Evolutionary conservation across 2,888 invertebrate species (phyloP), one percentile per base, ranked within the genome.

Genomic region (Agrotis puta): DNA sequence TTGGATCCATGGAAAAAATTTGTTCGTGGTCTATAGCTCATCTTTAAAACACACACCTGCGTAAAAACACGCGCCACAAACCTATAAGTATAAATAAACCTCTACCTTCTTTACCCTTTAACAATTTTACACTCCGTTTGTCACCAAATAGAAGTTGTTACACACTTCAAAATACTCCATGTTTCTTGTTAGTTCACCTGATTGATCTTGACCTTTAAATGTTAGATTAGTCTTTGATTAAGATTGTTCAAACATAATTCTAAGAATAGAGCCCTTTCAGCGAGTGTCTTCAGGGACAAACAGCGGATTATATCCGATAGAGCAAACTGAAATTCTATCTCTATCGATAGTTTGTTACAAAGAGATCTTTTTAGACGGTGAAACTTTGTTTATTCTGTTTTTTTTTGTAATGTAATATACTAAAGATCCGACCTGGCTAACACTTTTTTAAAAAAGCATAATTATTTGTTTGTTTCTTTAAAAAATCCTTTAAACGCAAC

Each of bases 131-230:
- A 13, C 22, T 70, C 22, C 33, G 13, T 20, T 45, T 7, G 7
- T 68, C 74, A 50, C 6, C 33, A 22, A 58, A 76, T 68, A 73
- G 53, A 75, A 48, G 22, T 24, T 51, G 48, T 77, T 54, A 48
- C 20, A 50, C 27, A 24, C 50, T 72, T 73, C 50, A 45, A 50
- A 50, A 70, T 70, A 56, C 59, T 56, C 59, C 70, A 24, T 18
- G 45, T 47, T 45, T 16, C 56, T 72, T 24, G 50, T 57, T 50
- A 51, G 39, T 74, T 61, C 43, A 53, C 53, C 69, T 54, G 57
- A 80, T 65, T 80, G 64, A 64, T 64, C 56, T 61, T 77, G 62
- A 77, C 69, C 81, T 77, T 77, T 80, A 62, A 75, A 62, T 62
- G 53, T 64, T 51, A 78, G 65, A 74, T 79, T 66, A 66, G 50